phyloP scores from a whole-genome alignment of 2,113 vertebrate species.

The Pollimyrus isidori region DNA sequence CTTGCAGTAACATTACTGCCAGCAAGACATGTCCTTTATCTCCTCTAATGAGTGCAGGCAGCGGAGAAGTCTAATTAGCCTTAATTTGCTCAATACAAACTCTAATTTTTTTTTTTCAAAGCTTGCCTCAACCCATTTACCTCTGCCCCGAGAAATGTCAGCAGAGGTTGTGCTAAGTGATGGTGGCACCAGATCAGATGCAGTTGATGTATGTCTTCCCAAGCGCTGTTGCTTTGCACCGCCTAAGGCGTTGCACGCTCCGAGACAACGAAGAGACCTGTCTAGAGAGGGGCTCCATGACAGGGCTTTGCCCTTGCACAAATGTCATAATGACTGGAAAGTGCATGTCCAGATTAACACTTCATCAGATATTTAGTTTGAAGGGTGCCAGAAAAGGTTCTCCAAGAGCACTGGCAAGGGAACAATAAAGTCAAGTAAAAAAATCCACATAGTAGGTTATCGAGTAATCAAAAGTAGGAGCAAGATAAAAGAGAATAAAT shows the following conservation, averaged over 20 bases:
- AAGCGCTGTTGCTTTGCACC: constrained; percentile 28
- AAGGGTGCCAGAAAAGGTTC: background rate
- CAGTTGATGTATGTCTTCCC: constrained; percentile 37
- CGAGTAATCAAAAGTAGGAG: background rate
- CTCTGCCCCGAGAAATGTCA: constrained; percentile 54
- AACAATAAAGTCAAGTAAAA: background rate
- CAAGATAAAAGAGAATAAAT: background rate
- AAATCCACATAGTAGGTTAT: background rate
- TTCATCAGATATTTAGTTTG: background rate
- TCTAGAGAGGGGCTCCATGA: constrained; percentile 6
- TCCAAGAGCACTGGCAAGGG: background rate
- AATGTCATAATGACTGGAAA: background rate
- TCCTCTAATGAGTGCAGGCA: constrained; percentile 51
- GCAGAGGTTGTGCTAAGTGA: constrained; percentile 39
- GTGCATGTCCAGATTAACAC: background rate
- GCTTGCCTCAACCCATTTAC: constrained; percentile 37
- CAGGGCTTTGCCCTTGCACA: constrained; percentile 30
- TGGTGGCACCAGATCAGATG: constrained; percentile 45
- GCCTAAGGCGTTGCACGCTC: constrained; percentile 13
- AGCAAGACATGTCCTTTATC: constrained; percentile 45
- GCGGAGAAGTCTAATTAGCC: constrained; percentile 53
- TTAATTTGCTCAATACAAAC: constrained; percentile 48
- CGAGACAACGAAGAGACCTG: constrained; percentile 28
- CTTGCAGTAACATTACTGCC: constrained; percentile 41
- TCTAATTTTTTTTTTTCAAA: constrained; percentile 38